Evolutionary conservation across 2,113 vertebrate species (phyloP), one percentile per base, ranked within the genome.

Genomic region (Tringa solitaria): DNA sequence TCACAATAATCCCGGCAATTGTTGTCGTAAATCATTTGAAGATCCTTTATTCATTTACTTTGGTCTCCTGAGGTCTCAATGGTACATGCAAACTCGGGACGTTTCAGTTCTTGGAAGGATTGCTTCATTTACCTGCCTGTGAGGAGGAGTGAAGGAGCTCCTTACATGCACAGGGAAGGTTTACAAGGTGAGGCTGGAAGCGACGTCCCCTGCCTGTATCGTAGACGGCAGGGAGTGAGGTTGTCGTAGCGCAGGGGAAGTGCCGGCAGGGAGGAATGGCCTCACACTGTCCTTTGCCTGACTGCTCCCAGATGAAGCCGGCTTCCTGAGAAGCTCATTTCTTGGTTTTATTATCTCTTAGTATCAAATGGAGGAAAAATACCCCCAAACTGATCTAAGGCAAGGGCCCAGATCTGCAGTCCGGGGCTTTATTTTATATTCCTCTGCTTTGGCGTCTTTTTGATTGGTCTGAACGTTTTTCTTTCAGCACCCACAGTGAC

Each of bases 151-250:
- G 51, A 48, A 59, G 56, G 13, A 46, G 6, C 4, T 79, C 28
- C 21, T 51, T 24, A 14, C 7, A 12, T 5, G 30, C 6, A 33
- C 12, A 19, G 81, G 35, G 57, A 72, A 87, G 32, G 20, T 26
- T 76, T 22, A 23, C 53, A 16, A 22, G 70, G 24, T 1, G 8
- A 68, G 67, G 21, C 8, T 78, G 74, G 60, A 76, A 93, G 28
- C 0, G 0, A 4, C 0, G 6, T 46, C 77, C 73, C 70, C 41
- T 37, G 81, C 10, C 37, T 88, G 60, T 39, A 12, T 6, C 23
- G 10, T 0, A 63, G 70, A 33, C 1, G 5, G 8, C 39, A n/a
- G 0, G 0, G 63, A 32, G 15, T 1, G 4, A 46, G 35, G 30
- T 0, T 68, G 30, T 48, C 0, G 2, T 21, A 87, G 41, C 9